Conservation (phyloP, 2,888 invertebrate genomes). For the Andrena marginata region DNA sequence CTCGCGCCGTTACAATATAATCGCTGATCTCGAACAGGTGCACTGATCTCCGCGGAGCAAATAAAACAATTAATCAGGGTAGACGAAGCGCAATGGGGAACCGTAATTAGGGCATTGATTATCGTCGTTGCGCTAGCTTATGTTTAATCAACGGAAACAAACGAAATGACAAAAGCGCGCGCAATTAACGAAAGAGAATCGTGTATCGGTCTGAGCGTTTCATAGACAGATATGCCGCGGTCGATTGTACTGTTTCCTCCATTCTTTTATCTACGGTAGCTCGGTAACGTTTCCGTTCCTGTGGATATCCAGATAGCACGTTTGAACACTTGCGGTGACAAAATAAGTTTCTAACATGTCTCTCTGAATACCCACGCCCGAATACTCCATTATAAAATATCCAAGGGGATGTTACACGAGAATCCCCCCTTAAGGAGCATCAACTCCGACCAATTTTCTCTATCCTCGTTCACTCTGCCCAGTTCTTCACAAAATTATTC, state of each 20-base stretch:
- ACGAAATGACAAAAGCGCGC: background rate
- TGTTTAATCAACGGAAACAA: background rate
- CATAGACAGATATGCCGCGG: background rate
- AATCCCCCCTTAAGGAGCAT: too few species aligned
- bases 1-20: background rate
- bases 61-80: slow-evolving; percentile 15
- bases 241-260: background rate
- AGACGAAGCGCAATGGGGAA: background rate
- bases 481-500: too few species aligned
- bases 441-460: too few species aligned
- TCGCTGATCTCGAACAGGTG: background rate
- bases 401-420: too few species aligned
- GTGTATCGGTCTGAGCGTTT: background rate
- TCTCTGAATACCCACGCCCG: too few species aligned
- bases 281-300: background rate
- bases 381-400: too few species aligned
- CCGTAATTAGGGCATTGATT: slow-evolving; percentile 20
- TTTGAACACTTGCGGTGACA: too few species aligned
- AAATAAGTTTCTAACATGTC: too few species aligned
- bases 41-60: background rate
- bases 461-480: too few species aligned
- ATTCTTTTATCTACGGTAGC: background rate
- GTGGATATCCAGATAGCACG: too few species aligned
- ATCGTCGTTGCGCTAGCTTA: background rate
- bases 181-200: background rate